Conservation (phyloP, 2,888 invertebrate species). For the Ennomos fuscantarius region DNA sequence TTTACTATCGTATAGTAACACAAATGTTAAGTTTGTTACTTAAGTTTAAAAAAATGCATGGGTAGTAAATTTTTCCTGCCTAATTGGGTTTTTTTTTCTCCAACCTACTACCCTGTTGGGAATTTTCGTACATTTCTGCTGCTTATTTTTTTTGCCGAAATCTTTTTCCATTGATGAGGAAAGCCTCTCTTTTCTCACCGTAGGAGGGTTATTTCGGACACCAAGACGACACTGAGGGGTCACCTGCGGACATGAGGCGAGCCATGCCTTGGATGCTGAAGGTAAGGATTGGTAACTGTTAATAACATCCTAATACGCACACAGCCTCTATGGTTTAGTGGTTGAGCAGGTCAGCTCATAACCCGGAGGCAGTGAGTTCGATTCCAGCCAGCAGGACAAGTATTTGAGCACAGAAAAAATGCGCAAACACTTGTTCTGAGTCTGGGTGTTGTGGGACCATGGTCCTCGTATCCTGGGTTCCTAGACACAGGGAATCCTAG, state of each 20-base stretch:
- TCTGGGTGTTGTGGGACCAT: too few species aligned
- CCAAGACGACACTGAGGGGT: conserved; percentile 49
- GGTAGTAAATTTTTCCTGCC: not conserved
- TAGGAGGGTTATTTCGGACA: conserved; percentile 64
- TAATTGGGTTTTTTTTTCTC: not conserved
- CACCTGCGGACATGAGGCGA: conserved; percentile 51
- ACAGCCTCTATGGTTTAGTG: too few species aligned
- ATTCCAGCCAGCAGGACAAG: too few species aligned
- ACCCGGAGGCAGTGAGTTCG: too few species aligned
- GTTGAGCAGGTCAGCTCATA: too few species aligned
- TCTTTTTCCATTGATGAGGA: conserved; percentile 46
- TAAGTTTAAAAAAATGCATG: too few species aligned
- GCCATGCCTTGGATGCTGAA: conserved; percentile 65
- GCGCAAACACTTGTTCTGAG: too few species aligned
- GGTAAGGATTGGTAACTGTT: conserved; percentile 46
- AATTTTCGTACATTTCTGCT: conserved; percentile 1
- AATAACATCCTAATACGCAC: too few species aligned
- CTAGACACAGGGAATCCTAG: too few species aligned
- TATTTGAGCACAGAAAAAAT: too few species aligned
- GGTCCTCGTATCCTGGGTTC: too few species aligned
- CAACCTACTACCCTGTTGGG: not conserved
- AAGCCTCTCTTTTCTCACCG: conserved; percentile 49
- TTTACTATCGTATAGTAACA: not conserved
- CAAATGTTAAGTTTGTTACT: not conserved
- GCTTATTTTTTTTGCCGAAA: conserved; percentile 12